phyloP scores from a whole-genome alignment of 2,888 invertebrate genomes.

The Yponomeuta malinellus region DNA sequence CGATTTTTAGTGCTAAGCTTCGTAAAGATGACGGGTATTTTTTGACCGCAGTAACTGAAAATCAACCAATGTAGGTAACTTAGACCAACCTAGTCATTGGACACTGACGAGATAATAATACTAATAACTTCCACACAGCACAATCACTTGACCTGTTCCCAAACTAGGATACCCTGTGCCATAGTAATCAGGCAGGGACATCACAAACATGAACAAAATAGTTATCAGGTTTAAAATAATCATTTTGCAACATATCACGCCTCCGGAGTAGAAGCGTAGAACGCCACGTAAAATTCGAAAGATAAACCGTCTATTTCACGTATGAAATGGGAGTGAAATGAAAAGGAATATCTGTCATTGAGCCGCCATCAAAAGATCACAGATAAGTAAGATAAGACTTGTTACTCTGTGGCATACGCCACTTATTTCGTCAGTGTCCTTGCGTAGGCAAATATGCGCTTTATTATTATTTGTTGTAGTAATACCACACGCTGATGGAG shows the following conservation, averaged over 20 bases:
- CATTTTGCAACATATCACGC: neutral
- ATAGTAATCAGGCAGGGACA: too few relatives aligned
- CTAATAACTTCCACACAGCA: too few relatives aligned
- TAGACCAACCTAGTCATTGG: neutral
- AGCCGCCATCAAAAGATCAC: slow-evolving; percentile 2
- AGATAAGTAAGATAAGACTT: neutral
- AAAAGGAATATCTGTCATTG: slow-evolving; percentile 17
- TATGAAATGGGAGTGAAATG: slow-evolving; percentile 16
- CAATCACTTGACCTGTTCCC: too few relatives aligned
- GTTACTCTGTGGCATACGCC: neutral
- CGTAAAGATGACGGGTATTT: too few relatives aligned
- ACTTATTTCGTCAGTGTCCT: too few relatives aligned
- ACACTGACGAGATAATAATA: neutral
- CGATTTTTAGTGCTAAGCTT: too few relatives aligned
- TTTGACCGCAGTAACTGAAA: too few relatives aligned
- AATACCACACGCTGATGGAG: too few relatives aligned
- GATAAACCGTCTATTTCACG: slow-evolving; percentile 14
- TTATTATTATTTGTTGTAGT: too few relatives aligned
- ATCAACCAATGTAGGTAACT: neutral
- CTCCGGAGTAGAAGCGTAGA: neutral
- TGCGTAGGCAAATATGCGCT: too few relatives aligned
- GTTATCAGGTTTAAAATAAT: neutral
- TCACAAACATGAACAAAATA: too few relatives aligned
- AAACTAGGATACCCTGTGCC: too few relatives aligned
- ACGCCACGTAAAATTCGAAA: slow-evolving; percentile 12